phyloP scores from a whole-genome alignment of 2,797 vertebrate species.

The Toxotes lorentzi region DNA sequence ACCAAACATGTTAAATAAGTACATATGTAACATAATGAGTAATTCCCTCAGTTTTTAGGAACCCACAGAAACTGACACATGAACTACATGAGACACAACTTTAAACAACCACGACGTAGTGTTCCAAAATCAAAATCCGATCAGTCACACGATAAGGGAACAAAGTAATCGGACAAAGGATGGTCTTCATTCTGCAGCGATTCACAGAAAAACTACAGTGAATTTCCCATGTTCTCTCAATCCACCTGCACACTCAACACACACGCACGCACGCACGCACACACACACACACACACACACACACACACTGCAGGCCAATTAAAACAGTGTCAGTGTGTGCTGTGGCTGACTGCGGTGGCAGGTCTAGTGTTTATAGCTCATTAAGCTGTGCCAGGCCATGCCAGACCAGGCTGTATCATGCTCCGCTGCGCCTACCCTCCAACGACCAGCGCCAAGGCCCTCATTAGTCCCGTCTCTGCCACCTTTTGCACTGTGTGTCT shows the following conservation, averaged over 20 bases:
- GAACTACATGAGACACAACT: background rate
- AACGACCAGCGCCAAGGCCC: constrained; percentile 53
- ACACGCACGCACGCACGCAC: constrained; percentile 19
- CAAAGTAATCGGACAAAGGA: constrained; percentile 11
- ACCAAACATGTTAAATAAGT: background rate
- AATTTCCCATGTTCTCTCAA: constrained; percentile 32
- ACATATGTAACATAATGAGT: background rate
- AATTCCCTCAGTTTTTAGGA: background rate
- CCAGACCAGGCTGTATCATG: constrained; percentile 68
- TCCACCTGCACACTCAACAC: constrained; percentile 2
- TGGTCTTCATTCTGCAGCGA: constrained; percentile 38
- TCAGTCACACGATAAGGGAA: constrained; percentile 21
- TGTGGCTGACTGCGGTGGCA: constrained; percentile 69
- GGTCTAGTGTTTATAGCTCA: constrained; percentile 80
- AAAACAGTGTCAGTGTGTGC: constrained; percentile 73
- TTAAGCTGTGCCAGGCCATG: constrained; percentile 75
- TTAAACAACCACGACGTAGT: background rate
- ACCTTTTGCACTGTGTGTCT: constrained; percentile 23
- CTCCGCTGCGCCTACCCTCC: constrained; percentile 61
- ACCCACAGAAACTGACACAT: background rate
- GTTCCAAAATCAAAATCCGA: constrained; percentile 6
- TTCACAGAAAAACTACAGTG: constrained; percentile 25
- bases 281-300: constrained; percentile 34
- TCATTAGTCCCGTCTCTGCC: constrained; percentile 70
- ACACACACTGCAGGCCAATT: constrained; percentile 66